Conservation (phyloP, 2,888 invertebrate genomes). For the Coelogynopora nodosa region DNA sequence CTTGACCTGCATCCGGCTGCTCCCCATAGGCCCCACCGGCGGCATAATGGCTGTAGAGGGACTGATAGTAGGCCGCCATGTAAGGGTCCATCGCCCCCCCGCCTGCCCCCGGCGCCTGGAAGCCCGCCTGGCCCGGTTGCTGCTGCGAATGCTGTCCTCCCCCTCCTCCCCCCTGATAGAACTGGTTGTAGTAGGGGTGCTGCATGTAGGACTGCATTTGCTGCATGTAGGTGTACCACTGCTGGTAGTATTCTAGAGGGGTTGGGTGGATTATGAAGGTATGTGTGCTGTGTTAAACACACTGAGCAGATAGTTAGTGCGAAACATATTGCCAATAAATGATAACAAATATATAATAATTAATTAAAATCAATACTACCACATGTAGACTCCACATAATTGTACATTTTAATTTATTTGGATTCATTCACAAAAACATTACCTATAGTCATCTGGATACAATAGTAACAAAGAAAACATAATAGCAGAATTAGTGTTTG, state of each 20-base stretch:
- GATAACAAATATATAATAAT: too few relatives aligned
- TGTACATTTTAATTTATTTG: too few relatives aligned
- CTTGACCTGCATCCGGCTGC: background rate
- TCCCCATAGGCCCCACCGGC: background rate
- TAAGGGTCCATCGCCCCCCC: background rate
- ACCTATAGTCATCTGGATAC: too few relatives aligned
- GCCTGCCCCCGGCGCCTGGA: background rate
- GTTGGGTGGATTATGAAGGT: background rate
- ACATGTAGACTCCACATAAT: too few relatives aligned
- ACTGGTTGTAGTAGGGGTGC: background rate
- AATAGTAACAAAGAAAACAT: too few relatives aligned
- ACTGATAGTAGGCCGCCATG: constrained; percentile 24
- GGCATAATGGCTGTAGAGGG: background rate
- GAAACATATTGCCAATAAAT: background rate
- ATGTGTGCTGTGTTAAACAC: background rate
- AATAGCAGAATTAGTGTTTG: too few relatives aligned
- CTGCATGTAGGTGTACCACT: constrained; percentile 20
- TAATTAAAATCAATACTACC: too few relatives aligned
- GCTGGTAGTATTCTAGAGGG: background rate
- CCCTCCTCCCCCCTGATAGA: too few relatives aligned
- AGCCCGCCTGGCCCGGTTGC: background rate
- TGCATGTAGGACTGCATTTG: background rate
- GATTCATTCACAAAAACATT: too few relatives aligned
- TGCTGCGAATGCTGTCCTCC: background rate
- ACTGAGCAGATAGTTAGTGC: background rate